These are phyloP conservation scores for Oophaga pumilio DNA, from an alignment of 2,113 vertebrate species.

Conservation along the genomic window DNA sequence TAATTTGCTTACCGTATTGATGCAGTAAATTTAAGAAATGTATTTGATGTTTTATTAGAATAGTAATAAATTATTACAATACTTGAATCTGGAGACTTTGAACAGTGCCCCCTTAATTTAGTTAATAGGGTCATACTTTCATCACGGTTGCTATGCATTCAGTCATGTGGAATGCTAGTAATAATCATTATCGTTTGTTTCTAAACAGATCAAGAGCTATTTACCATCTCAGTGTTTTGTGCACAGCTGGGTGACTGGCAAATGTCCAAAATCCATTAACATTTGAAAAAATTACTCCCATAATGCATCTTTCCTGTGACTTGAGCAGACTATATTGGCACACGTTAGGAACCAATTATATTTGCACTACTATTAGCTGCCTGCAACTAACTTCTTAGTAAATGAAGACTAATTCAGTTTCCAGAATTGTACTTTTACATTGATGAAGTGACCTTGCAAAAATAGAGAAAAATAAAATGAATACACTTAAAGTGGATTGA, in stretches of 20 bases:
- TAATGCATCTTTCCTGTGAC: slow-evolving; percentile 79
- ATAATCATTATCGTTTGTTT: slow-evolving; percentile 82
- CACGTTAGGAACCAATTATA: slow-evolving; percentile 80
- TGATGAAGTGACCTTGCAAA: slow-evolving; percentile 72
- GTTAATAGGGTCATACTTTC: slow-evolving; percentile 74
- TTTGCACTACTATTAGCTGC: slow-evolving; percentile 74
- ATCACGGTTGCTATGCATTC: slow-evolving; percentile 72
- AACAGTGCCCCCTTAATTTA: slow-evolving; percentile 60
- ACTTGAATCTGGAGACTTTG: slow-evolving; percentile 62
- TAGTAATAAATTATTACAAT: slow-evolving; percentile 10
- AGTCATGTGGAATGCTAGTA: slow-evolving; percentile 73
- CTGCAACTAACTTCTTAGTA: slow-evolving; percentile 74
- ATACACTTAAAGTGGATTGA: slow-evolving; percentile 63
- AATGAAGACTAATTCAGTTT: slow-evolving; percentile 78
- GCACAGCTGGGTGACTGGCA: slow-evolving; percentile 82
- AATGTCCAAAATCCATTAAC: slow-evolving; percentile 82
- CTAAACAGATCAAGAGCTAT: slow-evolving; percentile 85
- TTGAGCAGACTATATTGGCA: slow-evolving; percentile 75
- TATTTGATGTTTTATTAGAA: slow-evolving; percentile 11
- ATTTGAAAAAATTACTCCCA: slow-evolving; percentile 85
- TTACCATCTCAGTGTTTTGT: slow-evolving; percentile 80
- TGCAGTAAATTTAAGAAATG: background rate
- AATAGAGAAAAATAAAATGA: slow-evolving; percentile 60
- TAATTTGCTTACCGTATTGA: background rate
- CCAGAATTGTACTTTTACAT: slow-evolving; percentile 73